Conservation (phyloP, 2,113 vertebrate species). For the Cyprinus carpio region DNA sequence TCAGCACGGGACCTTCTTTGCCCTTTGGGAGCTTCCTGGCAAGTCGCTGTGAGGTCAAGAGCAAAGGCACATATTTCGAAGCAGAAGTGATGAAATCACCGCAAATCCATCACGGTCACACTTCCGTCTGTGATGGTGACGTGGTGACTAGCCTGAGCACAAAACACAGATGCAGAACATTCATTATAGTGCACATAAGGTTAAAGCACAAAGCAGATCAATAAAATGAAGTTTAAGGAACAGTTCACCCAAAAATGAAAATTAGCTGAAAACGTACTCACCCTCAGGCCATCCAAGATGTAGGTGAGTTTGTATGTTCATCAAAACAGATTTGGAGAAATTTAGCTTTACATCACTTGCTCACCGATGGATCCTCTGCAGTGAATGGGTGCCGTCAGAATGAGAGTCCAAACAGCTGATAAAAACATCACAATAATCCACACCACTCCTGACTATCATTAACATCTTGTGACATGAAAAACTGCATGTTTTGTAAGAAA, state of each 20-base stretch:
- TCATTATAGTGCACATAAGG: background rate
- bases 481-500: background rate
- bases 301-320: background rate
- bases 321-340: background rate
- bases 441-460: background rate
- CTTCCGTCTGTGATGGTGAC: slow-evolving; percentile 80
- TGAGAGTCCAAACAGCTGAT: background rate
- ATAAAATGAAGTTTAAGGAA: no score
- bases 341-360: background rate
- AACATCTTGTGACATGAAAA: background rate
- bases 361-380: no score
- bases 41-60: background rate
- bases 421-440: background rate
- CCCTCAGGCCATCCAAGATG: background rate
- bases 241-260: background rate
- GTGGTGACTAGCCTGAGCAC: slow-evolving; percentile 82
- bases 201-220: background rate
- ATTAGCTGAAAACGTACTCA: background rate
- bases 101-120: slow-evolving; percentile 87
- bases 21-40: background rate
- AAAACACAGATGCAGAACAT: background rate
- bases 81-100: slow-evolving; percentile 71
- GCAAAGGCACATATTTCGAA: slow-evolving; percentile 21
- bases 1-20: background rate
- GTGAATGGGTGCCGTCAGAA: background rate